A percentile compares a stretch with the other conserved stretches of the same genome.
Conservation (phyloP, 1,140 invertebrate species). For the Lethrus apterus region DNA sequence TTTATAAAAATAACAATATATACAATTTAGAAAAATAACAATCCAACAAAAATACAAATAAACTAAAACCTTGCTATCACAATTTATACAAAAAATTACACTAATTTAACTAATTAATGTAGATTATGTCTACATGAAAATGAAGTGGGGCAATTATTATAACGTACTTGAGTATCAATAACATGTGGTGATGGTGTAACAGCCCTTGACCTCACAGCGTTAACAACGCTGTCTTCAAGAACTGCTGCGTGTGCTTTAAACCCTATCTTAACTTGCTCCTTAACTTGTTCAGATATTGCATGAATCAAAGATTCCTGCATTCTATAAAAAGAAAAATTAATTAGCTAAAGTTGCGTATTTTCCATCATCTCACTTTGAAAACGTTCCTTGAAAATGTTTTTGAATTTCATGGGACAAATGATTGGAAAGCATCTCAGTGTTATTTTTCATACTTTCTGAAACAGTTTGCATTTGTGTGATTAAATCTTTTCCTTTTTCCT, state of each 20-base stretch:
- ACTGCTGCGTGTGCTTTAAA: slow-evolving; percentile 52
- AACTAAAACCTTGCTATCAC: background rate
- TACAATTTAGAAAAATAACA: background rate
- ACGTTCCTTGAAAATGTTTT: slow-evolving; percentile 32
- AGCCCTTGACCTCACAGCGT: slow-evolving; percentile 58
- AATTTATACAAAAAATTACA: slow-evolving; percentile 6
- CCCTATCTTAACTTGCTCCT: slow-evolving; percentile 50
- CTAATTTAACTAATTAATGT: background rate
- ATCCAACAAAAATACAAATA: slow-evolving; percentile 12
- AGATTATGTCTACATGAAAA: slow-evolving; percentile 4
- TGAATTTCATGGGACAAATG: slow-evolving; percentile 34
- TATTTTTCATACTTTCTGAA: slow-evolving; percentile 35
- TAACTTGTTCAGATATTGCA: slow-evolving; percentile 40
- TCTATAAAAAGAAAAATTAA: slow-evolving; percentile 29
- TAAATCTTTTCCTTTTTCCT: slow-evolving; percentile 39
- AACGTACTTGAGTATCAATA: slow-evolving; percentile 51
- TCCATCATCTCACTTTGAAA: slow-evolving; percentile 34
- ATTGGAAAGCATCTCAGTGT: slow-evolving; percentile 32
- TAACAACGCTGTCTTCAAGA: slow-evolving; percentile 50
- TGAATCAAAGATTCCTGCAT: slow-evolving; percentile 37
- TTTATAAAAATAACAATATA: slow-evolving; percentile 4
- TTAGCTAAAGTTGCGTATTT: too few relatives aligned
- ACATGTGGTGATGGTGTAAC: slow-evolving; percentile 55
- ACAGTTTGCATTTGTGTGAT: slow-evolving; percentile 37
- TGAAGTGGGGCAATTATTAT: too few relatives aligned